Evolutionary conservation across 2,888 invertebrate species (phyloP).

Genomic region (Apodemia mormo): DNA sequence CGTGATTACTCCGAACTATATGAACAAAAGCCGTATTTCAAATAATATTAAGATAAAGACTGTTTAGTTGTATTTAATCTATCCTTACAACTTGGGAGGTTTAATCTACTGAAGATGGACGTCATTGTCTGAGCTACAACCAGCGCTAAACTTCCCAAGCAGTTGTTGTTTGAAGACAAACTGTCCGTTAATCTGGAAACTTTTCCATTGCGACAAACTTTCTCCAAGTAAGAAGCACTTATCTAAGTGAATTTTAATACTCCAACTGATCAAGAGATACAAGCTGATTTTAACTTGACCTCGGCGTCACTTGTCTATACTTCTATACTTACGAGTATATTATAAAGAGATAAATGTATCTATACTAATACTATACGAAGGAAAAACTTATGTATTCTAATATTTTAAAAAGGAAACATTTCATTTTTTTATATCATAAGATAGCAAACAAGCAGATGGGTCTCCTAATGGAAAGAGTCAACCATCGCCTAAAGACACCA

Average conservation of each 20-base stretch:
- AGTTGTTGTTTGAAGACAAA: neutral
- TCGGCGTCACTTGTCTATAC: neutral
- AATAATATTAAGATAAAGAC: neutral
- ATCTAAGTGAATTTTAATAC: constrained; percentile 1
- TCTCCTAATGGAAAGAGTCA: too few species aligned
- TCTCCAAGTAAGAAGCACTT: neutral
- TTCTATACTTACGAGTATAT: too few species aligned
- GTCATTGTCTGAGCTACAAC: neutral
- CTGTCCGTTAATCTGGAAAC: constrained; percentile 5
- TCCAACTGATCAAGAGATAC: neutral
- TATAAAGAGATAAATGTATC: too few species aligned
- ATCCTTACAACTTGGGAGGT: neutral
- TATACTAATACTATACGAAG: too few species aligned
- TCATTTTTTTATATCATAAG: too few species aligned
- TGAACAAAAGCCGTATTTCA: too few species aligned
- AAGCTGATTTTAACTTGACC: neutral
- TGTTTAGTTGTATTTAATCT: constrained; percentile 2
- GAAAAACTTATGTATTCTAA: too few species aligned
- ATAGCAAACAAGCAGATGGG: too few species aligned
- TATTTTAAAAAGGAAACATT: too few species aligned
- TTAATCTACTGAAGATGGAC: neutral
- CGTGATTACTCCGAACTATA: too few species aligned
- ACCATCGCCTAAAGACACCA: too few species aligned
- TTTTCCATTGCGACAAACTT: constrained; percentile 2
- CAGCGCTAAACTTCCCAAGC: neutral